Conservation (phyloP, 92 coral and sea anemone genomes). For the Meandrina meandrites region DNA sequence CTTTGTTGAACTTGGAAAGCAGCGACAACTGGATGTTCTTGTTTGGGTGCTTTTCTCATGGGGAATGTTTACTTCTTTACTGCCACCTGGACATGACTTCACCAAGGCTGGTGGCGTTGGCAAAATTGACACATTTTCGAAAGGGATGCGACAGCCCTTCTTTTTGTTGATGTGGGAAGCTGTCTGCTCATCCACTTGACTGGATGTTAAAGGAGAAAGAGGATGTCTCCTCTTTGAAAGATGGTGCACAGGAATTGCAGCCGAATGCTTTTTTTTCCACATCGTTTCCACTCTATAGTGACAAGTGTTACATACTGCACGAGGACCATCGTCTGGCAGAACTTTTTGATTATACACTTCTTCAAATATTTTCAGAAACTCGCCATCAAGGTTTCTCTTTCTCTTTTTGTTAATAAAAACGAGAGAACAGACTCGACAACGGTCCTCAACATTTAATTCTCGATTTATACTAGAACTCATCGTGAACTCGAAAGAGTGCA, state of each 20-base stretch:
- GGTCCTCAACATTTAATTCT: not conserved
- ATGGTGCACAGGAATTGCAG: not conserved
- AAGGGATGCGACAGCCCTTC: constrained; percentile 14
- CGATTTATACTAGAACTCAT: not conserved
- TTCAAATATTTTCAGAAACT: constrained; percentile 3
- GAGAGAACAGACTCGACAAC: constrained; percentile 7
- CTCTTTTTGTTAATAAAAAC: constrained; percentile 21
- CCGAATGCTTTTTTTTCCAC: constrained; percentile 1
- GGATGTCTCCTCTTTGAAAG: not conserved
- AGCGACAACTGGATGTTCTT: constrained; percentile 19
- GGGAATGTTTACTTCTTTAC: not conserved
- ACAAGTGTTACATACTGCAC: constrained; percentile 15
- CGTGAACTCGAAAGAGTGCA: constrained; percentile 13
- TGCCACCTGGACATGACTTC: no score
- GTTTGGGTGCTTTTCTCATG: constrained; percentile 10
- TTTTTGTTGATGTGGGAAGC: not conserved
- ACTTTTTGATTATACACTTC: constrained; percentile 13
- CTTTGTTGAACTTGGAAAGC: constrained; percentile 27
- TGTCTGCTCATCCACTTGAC: constrained; percentile 19
- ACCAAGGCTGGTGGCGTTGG: not conserved
- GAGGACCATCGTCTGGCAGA: constrained; percentile 8
- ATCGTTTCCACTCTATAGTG: not conserved
- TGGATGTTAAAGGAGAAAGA: constrained; percentile 22
- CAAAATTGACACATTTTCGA: not conserved
- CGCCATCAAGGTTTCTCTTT: constrained; percentile 21